Evolutionary conservation across 2,113 vertebrate genomes (phyloP), one percentile per base, ranked within the genome.

Genomic region (Orientallactaga bullata): DNA sequence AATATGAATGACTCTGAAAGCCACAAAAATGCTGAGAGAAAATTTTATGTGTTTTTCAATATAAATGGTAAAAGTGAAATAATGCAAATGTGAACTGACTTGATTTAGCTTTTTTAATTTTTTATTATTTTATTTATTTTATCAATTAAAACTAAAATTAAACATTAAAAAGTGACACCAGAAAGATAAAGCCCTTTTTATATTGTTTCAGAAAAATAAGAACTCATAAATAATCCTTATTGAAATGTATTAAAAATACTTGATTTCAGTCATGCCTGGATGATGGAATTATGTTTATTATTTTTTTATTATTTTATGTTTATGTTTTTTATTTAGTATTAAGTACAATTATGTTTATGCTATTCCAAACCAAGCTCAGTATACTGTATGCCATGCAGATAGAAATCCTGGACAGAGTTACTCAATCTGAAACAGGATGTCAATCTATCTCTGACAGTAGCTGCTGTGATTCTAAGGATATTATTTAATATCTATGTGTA

Each of bases 141-240:
- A 0, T 58, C 30, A 76, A 42, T 66, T 51, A 63, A 71, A 80
- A 61, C 30, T 39, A 30, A 80, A 92, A 78, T 69, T 32, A 85
- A 86, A 37, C 24, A 17, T 79, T 85, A 61, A 35, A 39, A 69
- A 61, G 10, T 51, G 5, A n/a, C 30, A 28, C 7, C 37, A 72
- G 35, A 68, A 80, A 63, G 51, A 71, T 26, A n/a, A 12, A 58
- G 9, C 55, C 4, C 6, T 2, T 39, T 74, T 71, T 80, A 63
- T 83, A 35, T 23, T 69, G 42, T 55, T 93, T 73, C 47, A 73
- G 61, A 78, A 85, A 94, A 93, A 78, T 13, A 81, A 37, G 20
- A 85, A 24, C 20, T 74, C 69, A 55, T 82, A 23, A 84, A 12
- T 61, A 68, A 12, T 73, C 28, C 21, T 93, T 26, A 30, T 10